These are phyloP conservation scores for Galleria mellonella DNA, from an alignment of 1,140 invertebrate genomes.

Conservation along the genomic window DNA sequence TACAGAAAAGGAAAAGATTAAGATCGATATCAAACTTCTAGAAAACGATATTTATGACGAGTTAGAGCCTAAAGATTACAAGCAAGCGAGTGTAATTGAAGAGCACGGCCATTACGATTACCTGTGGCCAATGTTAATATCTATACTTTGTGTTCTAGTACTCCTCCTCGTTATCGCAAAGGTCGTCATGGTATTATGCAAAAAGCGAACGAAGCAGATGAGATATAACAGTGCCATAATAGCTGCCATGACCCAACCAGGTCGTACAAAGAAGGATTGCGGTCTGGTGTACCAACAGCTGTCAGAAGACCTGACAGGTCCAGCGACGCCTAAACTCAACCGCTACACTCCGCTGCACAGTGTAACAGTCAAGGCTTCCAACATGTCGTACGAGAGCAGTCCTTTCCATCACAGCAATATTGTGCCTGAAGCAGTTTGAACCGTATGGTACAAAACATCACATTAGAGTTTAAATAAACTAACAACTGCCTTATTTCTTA, in stretches of 20 bases:
- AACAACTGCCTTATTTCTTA: conserved; percentile 63
- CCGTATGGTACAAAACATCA: conserved; percentile 27
- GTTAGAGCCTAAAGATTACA: conserved; percentile 57
- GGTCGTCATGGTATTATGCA: conserved; percentile 64
- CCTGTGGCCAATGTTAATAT: conserved; percentile 67
- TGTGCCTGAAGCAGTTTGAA: conserved; percentile 77
- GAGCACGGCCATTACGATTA: conserved; percentile 68
- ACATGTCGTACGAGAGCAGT: conserved; percentile 77
- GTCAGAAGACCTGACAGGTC: conserved; percentile 74
- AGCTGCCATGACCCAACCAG: conserved; percentile 55
- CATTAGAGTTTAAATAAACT: conserved; percentile 42
- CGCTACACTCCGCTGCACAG: conserved; percentile 71
- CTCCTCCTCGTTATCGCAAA: conserved; percentile 71
- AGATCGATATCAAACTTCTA: conserved; percentile 55
- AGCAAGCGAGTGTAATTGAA: conserved; percentile 36
- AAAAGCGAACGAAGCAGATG: conserved; percentile 70
- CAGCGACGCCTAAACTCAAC: conserved; percentile 75
- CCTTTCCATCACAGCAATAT: conserved; percentile 79
- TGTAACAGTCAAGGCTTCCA: conserved; percentile 74
- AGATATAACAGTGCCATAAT: conserved; percentile 73
- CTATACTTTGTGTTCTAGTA: conserved; percentile 59
- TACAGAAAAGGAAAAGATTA: conserved; percentile 49
- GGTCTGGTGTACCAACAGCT: conserved; percentile 76
- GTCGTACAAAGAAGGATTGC: conserved; percentile 69
- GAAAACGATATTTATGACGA: conserved; percentile 53